Evolutionary conservation across 92 coral and sea anemone species (phyloP).

Genomic region (Muricea muricata): DNA sequence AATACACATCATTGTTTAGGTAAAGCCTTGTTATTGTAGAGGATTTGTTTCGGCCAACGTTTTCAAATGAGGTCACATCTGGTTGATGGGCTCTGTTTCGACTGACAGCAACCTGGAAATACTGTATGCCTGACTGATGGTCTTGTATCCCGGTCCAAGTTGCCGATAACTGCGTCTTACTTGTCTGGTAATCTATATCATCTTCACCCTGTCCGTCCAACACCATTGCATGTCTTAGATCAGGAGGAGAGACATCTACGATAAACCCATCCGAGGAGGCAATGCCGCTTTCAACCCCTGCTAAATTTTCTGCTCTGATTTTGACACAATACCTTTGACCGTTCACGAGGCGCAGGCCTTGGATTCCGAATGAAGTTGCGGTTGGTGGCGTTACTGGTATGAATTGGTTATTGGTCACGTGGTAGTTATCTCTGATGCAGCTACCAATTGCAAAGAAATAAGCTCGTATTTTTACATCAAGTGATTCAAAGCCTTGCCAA

Average conservation of each 20-base stretch:
- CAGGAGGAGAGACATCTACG: constrained; percentile 85
- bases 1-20: constrained; percentile 79
- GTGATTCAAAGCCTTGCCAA: constrained; percentile 78
- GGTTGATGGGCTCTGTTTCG: constrained; percentile 77
- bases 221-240: constrained; percentile 72
- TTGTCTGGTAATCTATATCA: constrained; percentile 84
- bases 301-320: constrained; percentile 86
- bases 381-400: constrained; percentile 69
- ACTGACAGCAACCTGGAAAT: constrained; percentile 83
- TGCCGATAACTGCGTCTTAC: constrained; percentile 71
- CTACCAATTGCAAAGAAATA: constrained; percentile 95
- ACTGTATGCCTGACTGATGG: constrained; percentile 79
- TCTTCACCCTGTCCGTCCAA: constrained; percentile 76
- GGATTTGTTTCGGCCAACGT: constrained; percentile 71
- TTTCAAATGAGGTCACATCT: constrained; percentile 67
- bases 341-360: constrained; percentile 72
- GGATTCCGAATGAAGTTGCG: constrained; percentile 69
- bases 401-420: constrained; percentile 81
- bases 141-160: constrained; percentile 84
- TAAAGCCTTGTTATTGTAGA: constrained; percentile 59
- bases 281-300: constrained; percentile 76
- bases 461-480: constrained; percentile 77
- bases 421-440: constrained; percentile 83
- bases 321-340: constrained; percentile 95
- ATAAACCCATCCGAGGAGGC: constrained; percentile 85